Base-by-base conservation (phyloP, 2,888 invertebrate species). In the Eustalomyia histrio region DNA sequence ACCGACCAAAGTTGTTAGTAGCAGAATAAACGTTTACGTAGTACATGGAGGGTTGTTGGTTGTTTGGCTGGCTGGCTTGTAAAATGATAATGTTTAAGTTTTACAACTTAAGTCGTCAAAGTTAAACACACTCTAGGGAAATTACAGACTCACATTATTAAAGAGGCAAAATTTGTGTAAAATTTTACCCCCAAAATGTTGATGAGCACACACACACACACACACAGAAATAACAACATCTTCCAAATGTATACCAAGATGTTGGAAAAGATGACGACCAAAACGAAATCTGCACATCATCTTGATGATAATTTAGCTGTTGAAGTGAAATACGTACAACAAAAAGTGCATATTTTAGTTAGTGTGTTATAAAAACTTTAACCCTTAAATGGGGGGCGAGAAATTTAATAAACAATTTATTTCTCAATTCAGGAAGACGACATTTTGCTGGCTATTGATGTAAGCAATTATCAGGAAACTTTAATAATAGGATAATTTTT, bases 31-130 rank as follows among this genome's bases (percentile, higher is more conserved):
- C 39, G 39, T 39, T 10, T 39, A 39, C 14, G 12, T 39, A 39
- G 9, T n/a, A 60, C 33, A 35, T 47, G 33, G 35, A 29, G n/a
- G 24, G 65, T 57, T 64, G 29, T 16, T n/a, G n/a, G n/a, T 47
- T 64, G 43, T 61, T 16, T 80, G 24, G 65, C 43, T 64, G 29
- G 12, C 29, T 64, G 43, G 67, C 18, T 80, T 71, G 76, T 72
- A 86, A 87, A 88, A 89, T 88, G 88, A 88, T 88, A 88, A 89
- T 88, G 88, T 89, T 88, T 86, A 89, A 88, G 89, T 88, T 89
- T 88, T 89, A 88, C 88, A 88, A 88, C 88, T 88, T 88, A 88
- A 88, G 89, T 88, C 88, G 88, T 88, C 89, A 88, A 88, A 88
- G 88, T 88, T 89, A 88, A 88, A 88, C 87, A 88, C 88, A 88